These are phyloP conservation scores for Nephrocerus scutellatus DNA, from an alignment of 2,888 invertebrate species.

Conservation along the genomic window DNA sequence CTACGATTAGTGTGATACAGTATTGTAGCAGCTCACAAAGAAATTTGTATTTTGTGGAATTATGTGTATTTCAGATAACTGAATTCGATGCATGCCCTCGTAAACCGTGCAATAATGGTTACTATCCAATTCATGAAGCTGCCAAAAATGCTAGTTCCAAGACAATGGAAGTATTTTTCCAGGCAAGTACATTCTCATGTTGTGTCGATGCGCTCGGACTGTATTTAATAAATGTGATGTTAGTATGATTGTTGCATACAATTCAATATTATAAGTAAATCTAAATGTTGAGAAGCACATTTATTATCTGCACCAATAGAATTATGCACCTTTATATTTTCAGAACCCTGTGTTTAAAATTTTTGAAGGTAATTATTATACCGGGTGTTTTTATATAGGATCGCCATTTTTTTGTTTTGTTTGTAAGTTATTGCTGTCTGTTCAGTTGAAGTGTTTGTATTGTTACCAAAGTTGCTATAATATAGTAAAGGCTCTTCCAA, in stretches of 20 bases:
- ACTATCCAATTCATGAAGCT: conserved; percentile 85
- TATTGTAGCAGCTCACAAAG: conserved; percentile 1
- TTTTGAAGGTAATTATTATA: no score
- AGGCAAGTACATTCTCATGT: conserved; percentile 45
- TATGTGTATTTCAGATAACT: conserved; percentile 59
- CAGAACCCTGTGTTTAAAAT: no score
- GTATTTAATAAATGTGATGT: background rate
- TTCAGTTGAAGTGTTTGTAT: no score
- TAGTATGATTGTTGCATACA: background rate
- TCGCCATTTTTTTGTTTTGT: no score
- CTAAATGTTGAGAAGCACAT: no score
- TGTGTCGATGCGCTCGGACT: background rate
- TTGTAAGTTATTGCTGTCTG: no score
- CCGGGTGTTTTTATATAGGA: no score
- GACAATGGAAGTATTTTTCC: conserved; percentile 73
- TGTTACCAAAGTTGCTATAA: no score
- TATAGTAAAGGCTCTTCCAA: no score
- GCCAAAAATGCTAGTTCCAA: conserved; percentile 82
- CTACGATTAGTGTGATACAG: background rate
- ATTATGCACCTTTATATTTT: no score
- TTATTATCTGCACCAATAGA: no score
- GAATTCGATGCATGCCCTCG: conserved; percentile 72
- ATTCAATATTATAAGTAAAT: background rate
- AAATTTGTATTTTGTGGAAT: conserved; percentile 30
- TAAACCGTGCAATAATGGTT: conserved; percentile 77